Conservation (phyloP, 2,888 invertebrate species). For the Iselma pallidipennis region DNA sequence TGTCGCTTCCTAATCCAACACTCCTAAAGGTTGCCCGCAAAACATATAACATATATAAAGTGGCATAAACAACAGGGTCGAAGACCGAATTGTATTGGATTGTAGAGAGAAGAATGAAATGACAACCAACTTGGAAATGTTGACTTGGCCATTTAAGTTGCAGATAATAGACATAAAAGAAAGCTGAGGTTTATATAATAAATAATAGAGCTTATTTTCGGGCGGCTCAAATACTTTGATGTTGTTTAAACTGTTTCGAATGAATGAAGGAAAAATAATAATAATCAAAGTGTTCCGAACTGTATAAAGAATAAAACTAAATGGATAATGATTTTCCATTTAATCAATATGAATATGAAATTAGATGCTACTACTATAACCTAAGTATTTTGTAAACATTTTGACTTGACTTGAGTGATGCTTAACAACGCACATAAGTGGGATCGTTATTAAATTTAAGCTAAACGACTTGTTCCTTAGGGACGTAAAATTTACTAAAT, state of each 20-base stretch:
- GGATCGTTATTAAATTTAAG: background rate
- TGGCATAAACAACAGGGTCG: conserved; percentile 16
- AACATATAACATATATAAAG: conserved; percentile 10
- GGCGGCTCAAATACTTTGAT: background rate
- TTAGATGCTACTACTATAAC: background rate
- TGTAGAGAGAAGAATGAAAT: conserved; percentile 7
- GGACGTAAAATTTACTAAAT: no score
- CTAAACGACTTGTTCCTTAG: background rate
- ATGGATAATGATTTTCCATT: background rate
- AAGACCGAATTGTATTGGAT: conserved; percentile 16
- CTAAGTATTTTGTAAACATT: background rate
- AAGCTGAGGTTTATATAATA: conserved; percentile 17
- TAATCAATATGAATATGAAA: background rate
- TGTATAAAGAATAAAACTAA: background rate
- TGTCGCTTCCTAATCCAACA: conserved; percentile 15
- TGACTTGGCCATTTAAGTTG: conserved; percentile 18
- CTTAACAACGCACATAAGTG: background rate
- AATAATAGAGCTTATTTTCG: background rate
- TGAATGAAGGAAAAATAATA: background rate
- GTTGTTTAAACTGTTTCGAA: background rate
- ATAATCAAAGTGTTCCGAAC: no score
- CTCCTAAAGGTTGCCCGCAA: background rate
- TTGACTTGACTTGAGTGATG: background rate
- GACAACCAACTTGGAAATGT: conserved; percentile 10
- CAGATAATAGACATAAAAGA: conserved; percentile 16